These are phyloP conservation scores for Gnatocerus cornutus DNA, from an alignment of 2,888 invertebrate genomes.

Conservation along the genomic window DNA sequence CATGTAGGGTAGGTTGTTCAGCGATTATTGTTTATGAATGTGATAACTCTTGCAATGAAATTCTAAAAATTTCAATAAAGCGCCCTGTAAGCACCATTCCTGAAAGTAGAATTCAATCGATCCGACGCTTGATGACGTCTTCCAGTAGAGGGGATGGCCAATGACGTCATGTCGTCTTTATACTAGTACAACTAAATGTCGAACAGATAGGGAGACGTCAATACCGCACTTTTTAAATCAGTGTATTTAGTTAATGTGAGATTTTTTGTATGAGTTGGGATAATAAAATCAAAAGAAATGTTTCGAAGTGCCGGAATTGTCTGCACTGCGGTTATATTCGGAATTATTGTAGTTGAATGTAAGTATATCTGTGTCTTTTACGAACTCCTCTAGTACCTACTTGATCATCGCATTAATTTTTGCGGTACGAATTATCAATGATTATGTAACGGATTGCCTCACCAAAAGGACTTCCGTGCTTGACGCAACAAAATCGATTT, in stretches of 20 bases:
- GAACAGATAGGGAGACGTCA: constrained; percentile 50
- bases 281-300: constrained; percentile 46
- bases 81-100: neutral
- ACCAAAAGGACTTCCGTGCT: constrained; percentile 35
- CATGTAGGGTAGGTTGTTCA: neutral
- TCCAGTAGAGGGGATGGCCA: constrained; percentile 36
- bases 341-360: constrained; percentile 42
- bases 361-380: constrained; percentile 27
- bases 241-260: constrained; percentile 40
- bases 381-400: neutral
- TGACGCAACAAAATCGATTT: constrained; percentile 51
- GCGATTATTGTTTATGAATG: neutral
- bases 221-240: constrained; percentile 48
- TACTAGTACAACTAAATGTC: constrained; percentile 50
- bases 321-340: constrained; percentile 31
- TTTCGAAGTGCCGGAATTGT: constrained; percentile 34
- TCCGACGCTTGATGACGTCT: constrained; percentile 49
- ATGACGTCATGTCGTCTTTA: constrained; percentile 49
- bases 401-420: neutral
- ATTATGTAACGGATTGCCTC: constrained; percentile 34
- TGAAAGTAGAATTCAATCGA: constrained; percentile 42
- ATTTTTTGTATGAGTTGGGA: constrained; percentile 51
- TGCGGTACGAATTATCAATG: neutral
- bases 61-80: constrained; percentile 17
- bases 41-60: constrained; percentile 5